Base-by-base conservation (phyloP, 2,113 vertebrate genomes). In the Odobenus rosmarus region DNA sequence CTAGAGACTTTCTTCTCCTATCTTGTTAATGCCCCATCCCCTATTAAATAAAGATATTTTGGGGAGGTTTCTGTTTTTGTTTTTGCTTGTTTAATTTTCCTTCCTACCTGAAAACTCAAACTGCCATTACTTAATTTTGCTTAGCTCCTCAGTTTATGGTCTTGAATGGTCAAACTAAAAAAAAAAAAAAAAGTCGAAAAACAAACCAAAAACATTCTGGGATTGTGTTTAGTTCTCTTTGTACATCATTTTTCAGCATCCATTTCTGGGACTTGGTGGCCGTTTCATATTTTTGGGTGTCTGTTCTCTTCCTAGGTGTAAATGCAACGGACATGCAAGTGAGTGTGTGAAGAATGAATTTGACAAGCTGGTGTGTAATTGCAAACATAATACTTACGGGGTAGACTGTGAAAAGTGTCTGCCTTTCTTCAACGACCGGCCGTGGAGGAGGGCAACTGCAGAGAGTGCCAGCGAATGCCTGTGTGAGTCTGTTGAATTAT, bases 301-400 rank as follows among this genome's bases (percentile, higher is more conserved):
- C 96, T 96, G 74, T 94, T 67, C 87, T 28, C 1, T 89, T 69
- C 81, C 81, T 98, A 99, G 99, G 98, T 99, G 99, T 98, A 99
- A 99, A 96, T 99, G 99, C 96, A 99, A 99, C 0, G 99, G 99
- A 9, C 99, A 99, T 0, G 99, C 99, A 12, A 99, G 99, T 0
- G 99, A 99, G 97, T 99, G 99, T 28, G 93, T 99, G 95, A 99
- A 99, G 98, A 99, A 99, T 0, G 95, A 98, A 18, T 64, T 98
- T 9, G 99, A 98, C 24, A 99, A 98, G 64, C 98, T 99, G 98
- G 98, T 99, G 67, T 99, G 99, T 87, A 98, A 99, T 98, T 99
- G 99, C 98, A 99, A 99, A 61, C 99, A 99, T 98, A 99, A 99
- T 98, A 99, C 99, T 0, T 99, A 99, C 0, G 99, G 99, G 0